Conservation (phyloP, 1,140 invertebrate species). For the Eueides isabella region DNA sequence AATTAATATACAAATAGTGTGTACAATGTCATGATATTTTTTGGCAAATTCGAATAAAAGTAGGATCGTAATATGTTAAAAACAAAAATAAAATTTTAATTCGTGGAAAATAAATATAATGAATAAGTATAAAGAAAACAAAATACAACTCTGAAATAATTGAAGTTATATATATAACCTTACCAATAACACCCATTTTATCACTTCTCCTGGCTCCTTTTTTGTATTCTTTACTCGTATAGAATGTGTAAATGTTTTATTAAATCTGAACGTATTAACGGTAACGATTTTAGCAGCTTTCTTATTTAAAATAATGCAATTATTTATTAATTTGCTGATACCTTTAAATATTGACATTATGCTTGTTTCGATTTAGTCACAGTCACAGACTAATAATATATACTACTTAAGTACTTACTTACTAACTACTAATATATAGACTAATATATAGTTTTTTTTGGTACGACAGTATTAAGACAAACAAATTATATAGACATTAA, state of each 20-base stretch:
- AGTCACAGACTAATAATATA: neutral
- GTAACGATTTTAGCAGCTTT: conserved; percentile 38
- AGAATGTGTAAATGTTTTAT: conserved; percentile 47
- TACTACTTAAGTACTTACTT: too few relatives aligned
- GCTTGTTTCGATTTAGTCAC: neutral
- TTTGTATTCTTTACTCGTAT: conserved; percentile 50
- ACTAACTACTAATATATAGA: too few relatives aligned
- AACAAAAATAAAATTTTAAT: too few relatives aligned
- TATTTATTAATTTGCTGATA: conserved; percentile 22
- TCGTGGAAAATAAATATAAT: too few relatives aligned
- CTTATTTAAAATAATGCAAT: conserved; percentile 15
- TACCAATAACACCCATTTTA: conserved; percentile 74
- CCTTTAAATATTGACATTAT: conserved; percentile 29
- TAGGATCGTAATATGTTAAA: neutral
- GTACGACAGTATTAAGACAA: too few relatives aligned
- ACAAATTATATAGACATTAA: too few relatives aligned
- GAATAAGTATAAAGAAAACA: neutral
- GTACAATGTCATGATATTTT: neutral
- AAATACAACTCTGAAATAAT: too few relatives aligned
- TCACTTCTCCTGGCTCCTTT: conserved; percentile 61
- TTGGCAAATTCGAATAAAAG: neutral
- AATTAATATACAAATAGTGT: neutral
- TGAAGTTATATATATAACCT: too few relatives aligned
- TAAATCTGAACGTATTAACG: conserved; percentile 47
- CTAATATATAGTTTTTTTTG: too few relatives aligned